Evolutionary conservation across 2,113 vertebrate species (phyloP).

Genomic region (Lanius ludovicianus): DNA sequence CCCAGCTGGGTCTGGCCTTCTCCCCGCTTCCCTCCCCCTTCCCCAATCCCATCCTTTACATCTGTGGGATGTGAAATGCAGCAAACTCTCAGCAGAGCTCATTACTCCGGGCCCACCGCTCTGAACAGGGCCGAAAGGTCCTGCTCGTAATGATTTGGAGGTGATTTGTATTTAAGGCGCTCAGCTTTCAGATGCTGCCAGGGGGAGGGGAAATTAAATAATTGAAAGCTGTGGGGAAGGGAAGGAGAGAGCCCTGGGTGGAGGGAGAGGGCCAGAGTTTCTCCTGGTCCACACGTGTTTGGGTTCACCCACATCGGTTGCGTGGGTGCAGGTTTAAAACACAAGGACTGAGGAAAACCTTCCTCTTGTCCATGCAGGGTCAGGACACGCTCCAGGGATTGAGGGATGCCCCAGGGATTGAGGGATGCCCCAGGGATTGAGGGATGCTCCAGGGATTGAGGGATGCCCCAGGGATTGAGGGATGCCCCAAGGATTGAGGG

Average conservation of each 20-base stretch:
- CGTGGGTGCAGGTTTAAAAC: not conserved
- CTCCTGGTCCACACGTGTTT: not conserved
- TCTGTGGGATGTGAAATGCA: slow-evolving; percentile 36
- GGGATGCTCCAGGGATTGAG: not conserved
- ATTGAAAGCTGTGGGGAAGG: slow-evolving; percentile 40
- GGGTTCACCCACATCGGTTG: accelerated
- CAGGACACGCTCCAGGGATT: not conserved
- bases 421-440: not conserved
- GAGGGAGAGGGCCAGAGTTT: not conserved
- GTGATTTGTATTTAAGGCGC: slow-evolving; percentile 73
- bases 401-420: not conserved
- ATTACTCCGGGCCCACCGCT: slow-evolving; percentile 56
- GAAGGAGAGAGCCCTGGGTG: not conserved
- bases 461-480: too few species aligned
- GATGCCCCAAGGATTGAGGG: too few species aligned
- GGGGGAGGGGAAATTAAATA: slow-evolving; percentile 46
- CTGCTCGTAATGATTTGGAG: slow-evolving; percentile 62
- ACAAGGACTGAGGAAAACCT: not conserved
- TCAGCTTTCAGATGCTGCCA: slow-evolving; percentile 15
- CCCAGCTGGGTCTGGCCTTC: not conserved
- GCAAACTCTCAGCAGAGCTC: slow-evolving; percentile 74
- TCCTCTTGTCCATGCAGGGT: accelerated
- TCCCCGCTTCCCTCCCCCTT: not conserved
- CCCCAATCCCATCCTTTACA: not conserved
- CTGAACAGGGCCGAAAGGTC: slow-evolving; percentile 62